Conservation (phyloP, 2,113 vertebrate species). For the Platanista minor region DNA sequence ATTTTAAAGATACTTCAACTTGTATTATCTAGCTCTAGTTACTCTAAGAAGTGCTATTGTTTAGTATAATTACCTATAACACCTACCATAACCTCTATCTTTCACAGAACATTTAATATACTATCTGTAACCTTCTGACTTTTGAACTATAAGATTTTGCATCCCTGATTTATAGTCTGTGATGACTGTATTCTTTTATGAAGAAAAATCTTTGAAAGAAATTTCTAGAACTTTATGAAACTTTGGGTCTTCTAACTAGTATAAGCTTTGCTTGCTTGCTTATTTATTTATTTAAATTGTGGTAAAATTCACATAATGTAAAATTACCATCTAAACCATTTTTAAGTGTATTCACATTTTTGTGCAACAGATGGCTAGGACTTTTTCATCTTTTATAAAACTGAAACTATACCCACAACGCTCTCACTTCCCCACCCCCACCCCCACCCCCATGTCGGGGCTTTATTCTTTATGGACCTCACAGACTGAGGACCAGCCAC, state of each 20-base stretch:
- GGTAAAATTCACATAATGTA: neutral
- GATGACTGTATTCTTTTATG: neutral
- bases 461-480: neutral
- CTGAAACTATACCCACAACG: neutral
- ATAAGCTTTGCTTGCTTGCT: neutral
- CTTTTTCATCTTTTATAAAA: neutral
- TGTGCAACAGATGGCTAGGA: neutral
- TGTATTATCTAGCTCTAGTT: neutral
- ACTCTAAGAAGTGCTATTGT: neutral
- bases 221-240: neutral
- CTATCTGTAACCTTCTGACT: neutral
- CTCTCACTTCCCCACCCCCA: accelerated
- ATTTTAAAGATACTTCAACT: neutral
- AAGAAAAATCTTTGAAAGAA: neutral
- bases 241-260: neutral
- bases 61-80: neutral
- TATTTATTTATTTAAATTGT: neutral
- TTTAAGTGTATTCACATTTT: neutral
- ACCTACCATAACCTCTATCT: neutral
- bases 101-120: neutral
- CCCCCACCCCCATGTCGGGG: accelerated
- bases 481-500: neutral
- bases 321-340: neutral
- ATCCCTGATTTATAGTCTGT: neutral
- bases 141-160: neutral